Percentiles rank a stretch among this genome's conserved stretches.
Evolutionary conservation across 2,888 invertebrate genomes (phyloP).

Genomic region (Metacarcinus magister): DNA sequence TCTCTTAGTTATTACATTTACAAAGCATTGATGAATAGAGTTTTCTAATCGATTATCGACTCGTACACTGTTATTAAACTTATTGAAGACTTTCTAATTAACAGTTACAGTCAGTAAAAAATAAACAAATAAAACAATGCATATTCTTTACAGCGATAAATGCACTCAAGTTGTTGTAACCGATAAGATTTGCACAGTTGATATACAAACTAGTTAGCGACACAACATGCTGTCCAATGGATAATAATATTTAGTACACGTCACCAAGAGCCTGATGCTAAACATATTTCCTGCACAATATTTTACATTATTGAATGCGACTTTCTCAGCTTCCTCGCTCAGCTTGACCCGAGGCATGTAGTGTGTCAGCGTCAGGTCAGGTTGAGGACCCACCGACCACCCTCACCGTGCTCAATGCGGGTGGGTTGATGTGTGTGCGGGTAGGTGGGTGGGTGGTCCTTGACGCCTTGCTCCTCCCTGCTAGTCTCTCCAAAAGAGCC

Average conservation of each 20-base stretch:
- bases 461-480: not conserved
- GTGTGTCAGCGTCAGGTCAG: not conserved
- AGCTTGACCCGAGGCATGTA: not conserved
- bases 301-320: not conserved
- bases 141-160: not conserved
- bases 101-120: not conserved
- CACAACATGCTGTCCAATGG: not conserved
- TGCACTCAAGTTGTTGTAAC: not conserved
- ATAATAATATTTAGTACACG: not conserved
- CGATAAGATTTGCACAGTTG: not conserved
- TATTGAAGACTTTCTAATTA: not conserved
- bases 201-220: not conserved
- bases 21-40: not conserved
- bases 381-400: not conserved
- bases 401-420: too few relatives aligned
- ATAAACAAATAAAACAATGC: not conserved
- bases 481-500: not conserved
- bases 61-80: not conserved
- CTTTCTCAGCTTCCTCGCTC: constrained; percentile 1
- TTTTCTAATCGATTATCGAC: not conserved
- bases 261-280: not conserved
- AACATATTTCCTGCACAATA: not conserved
- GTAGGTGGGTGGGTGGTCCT: constrained; percentile 28
- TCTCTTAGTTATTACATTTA: not conserved
- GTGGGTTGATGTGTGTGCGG: not conserved